Evolutionary conservation across 2,797 vertebrate genomes (phyloP).

Genomic region (Rachycentron canadum): DNA sequence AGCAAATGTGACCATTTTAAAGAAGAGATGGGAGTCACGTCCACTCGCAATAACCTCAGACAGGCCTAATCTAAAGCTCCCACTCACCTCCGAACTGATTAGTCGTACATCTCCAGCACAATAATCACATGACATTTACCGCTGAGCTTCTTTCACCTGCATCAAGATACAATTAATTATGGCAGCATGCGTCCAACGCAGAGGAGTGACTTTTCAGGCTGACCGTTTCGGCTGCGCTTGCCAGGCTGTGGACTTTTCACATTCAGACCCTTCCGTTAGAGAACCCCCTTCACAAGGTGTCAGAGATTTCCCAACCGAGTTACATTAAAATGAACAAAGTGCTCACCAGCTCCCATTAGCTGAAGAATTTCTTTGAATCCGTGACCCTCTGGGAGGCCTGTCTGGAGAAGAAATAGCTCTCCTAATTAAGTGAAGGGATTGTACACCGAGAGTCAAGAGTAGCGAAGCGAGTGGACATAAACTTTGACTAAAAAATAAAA

Average conservation of each 20-base stretch:
- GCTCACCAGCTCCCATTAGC: slow-evolving; percentile 72
- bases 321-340: slow-evolving; percentile 78
- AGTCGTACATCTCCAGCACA: background rate
- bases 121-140: slow-evolving; percentile 62
- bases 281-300: slow-evolving; percentile 52
- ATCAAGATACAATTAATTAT: slow-evolving; percentile 33
- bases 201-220: slow-evolving; percentile 52
- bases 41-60: background rate
- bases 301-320: slow-evolving; percentile 65
- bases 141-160: slow-evolving; percentile 2
- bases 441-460: slow-evolving; percentile 49
- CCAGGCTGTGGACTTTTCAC: slow-evolving; percentile 34
- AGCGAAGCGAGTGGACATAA: slow-evolving; percentile 63
- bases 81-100: slow-evolving; percentile 16
- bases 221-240: slow-evolving; percentile 22
- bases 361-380: slow-evolving; percentile 66
- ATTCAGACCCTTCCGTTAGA: slow-evolving; percentile 54
- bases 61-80: slow-evolving; percentile 3
- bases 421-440: slow-evolving; percentile 79
- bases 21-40: background rate
- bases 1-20: background rate
- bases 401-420: slow-evolving; percentile 70
- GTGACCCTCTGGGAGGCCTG: slow-evolving; percentile 70
- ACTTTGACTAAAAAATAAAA: slow-evolving; percentile 71
- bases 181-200: background rate